phyloP scores from a whole-genome alignment of 2,113 vertebrate genomes.

The Cercopithecus mona region DNA sequence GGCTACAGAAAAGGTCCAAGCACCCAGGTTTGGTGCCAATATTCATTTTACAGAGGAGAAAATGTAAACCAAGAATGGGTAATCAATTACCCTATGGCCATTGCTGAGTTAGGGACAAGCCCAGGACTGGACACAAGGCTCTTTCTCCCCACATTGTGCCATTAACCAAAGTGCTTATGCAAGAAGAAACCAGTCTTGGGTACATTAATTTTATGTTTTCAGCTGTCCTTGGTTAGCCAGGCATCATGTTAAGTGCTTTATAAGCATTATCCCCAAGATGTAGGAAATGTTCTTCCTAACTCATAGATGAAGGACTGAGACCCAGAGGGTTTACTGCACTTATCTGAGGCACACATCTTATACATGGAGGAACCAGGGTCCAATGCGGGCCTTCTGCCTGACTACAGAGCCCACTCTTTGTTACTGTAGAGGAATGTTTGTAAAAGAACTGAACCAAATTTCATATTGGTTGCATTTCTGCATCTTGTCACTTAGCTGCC shows the following conservation, averaged over 20 bases:
- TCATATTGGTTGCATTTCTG: neutral
- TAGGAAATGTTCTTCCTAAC: neutral
- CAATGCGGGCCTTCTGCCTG: neutral
- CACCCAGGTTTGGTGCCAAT: neutral
- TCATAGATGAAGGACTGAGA: neutral
- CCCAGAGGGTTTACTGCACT: neutral
- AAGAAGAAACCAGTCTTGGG: neutral
- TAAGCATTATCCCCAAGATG: neutral
- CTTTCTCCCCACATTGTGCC: accelerated
- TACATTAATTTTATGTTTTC: neutral
- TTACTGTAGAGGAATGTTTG: neutral
- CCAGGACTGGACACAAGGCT: neutral
- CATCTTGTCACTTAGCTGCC: neutral
- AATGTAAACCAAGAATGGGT: neutral
- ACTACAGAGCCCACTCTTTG: neutral
- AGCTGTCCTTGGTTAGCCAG: neutral
- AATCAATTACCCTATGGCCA: neutral
- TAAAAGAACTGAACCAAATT: neutral
- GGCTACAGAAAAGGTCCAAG: neutral
- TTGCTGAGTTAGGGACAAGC: neutral
- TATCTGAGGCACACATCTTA: neutral
- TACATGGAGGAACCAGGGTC: neutral
- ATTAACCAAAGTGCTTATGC: neutral
- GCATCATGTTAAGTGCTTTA: neutral
- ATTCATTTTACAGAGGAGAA: neutral